Evolutionary conservation across 1,140 invertebrate genomes (phyloP).

Genomic region (Drepana arcuata): DNA sequence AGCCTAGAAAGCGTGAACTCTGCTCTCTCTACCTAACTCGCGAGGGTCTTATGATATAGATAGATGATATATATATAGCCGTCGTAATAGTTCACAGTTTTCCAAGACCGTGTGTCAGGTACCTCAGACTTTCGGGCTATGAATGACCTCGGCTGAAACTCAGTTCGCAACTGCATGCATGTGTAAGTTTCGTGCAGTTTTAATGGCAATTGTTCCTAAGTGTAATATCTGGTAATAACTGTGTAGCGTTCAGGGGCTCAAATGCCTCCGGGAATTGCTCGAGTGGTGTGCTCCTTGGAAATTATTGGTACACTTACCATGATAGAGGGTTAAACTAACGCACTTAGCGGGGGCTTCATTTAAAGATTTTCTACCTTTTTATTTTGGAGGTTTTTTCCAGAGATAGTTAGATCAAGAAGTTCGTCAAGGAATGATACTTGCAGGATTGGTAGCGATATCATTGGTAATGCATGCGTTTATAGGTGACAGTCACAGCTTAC

Average conservation of each 20-base stretch:
- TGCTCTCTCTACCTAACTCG: background rate
- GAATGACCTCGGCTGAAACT: conserved; percentile 45
- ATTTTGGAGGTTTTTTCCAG: too few species aligned
- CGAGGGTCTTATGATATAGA: background rate
- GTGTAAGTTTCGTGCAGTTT: conserved; percentile 56
- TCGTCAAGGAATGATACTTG: too few species aligned
- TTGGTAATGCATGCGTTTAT: too few species aligned
- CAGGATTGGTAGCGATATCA: too few species aligned
- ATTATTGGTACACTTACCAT: too few species aligned
- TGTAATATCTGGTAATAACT: conserved; percentile 64
- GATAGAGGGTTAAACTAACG: too few species aligned
- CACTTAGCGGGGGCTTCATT: too few species aligned
- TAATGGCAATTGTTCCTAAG: conserved; percentile 61
- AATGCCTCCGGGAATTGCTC: conserved; percentile 1
- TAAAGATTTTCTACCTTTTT: too few species aligned
- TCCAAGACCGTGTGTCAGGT: background rate
- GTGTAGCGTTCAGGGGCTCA: conserved; percentile 12
- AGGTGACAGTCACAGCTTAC: background rate
- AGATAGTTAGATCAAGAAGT: too few species aligned
- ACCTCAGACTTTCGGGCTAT: conserved; percentile 37
- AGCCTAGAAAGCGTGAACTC: too few species aligned
- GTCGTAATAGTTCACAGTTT: background rate
- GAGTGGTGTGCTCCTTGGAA: conserved; percentile 1
- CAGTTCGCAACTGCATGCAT: conserved; percentile 54
- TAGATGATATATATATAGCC: background rate